These are phyloP conservation scores for Chelmon rostratus DNA, from an alignment of 2,797 vertebrate species.

Conservation along the genomic window DNA sequence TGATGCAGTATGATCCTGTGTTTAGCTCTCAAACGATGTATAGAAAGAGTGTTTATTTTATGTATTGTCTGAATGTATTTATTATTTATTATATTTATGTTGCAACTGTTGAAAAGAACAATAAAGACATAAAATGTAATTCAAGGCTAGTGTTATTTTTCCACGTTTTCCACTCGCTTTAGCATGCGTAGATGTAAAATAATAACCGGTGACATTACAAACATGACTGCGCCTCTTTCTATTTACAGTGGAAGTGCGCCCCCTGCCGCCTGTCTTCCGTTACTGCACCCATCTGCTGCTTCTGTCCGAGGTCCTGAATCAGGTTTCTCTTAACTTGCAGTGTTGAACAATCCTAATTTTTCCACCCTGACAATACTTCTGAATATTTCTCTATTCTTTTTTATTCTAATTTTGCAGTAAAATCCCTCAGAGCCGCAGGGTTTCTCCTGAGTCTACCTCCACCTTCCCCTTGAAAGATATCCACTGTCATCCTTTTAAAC, in stretches of 20 bases:
- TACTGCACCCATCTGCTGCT: conserved; percentile 25
- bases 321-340: neutral
- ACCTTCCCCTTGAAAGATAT: conserved; percentile 74
- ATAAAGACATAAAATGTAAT: conserved; percentile 67
- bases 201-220: neutral
- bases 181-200: neutral
- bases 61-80: conserved; percentile 24
- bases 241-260: conserved; percentile 49
- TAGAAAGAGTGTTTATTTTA: conserved; percentile 55
- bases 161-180: neutral
- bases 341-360: neutral
- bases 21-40: conserved; percentile 40
- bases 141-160: conserved; percentile 4
- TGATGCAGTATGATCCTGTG: neutral
- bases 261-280: neutral
- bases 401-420: neutral
- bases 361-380: neutral
- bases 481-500: conserved; percentile 84
- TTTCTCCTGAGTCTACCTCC: conserved; percentile 40
- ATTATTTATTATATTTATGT: conserved; percentile 44
- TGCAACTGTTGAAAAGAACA: conserved; percentile 37
- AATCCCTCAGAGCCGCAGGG: neutral
- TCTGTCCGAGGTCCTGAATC: conserved; percentile 69
- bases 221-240: neutral
- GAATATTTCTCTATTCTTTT: neutral